These are phyloP conservation scores for Brachionus manjavacas DNA, from an alignment of 1,140 invertebrate genomes.

Conservation along the genomic window DNA sequence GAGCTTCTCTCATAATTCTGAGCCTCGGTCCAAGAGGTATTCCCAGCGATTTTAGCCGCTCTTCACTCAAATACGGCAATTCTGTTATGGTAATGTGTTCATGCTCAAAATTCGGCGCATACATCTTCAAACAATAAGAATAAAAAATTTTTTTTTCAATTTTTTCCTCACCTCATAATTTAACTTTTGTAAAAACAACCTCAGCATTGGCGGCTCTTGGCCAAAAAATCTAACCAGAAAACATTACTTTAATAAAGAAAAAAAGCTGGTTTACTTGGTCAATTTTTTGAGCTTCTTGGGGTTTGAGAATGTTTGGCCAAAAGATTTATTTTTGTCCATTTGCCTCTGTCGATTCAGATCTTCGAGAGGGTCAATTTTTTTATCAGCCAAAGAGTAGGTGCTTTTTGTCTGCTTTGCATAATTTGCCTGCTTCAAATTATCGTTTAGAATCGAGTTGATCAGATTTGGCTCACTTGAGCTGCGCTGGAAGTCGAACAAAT, in stretches of 20 bases:
- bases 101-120: conserved; percentile 75
- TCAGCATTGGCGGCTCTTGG: conserved; percentile 79
- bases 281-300: conserved; percentile 63
- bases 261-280: conserved; percentile 51
- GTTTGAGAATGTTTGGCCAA: conserved; percentile 63
- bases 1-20: conserved; percentile 81
- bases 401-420: not conserved
- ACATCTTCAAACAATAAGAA: conserved; percentile 65
- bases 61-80: conserved; percentile 81
- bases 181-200: conserved; percentile 81
- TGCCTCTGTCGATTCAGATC: conserved; percentile 46
- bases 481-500: conserved; percentile 34
- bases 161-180: conserved; percentile 74
- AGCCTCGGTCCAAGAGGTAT: conserved; percentile 80
- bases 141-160: not conserved
- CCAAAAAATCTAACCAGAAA: conserved; percentile 75
- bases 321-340: conserved; percentile 54
- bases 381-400: not conserved
- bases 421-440: not conserved
- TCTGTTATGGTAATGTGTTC: conserved; percentile 86
- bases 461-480: conserved; percentile 35
- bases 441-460: not conserved
- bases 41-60: conserved; percentile 78
- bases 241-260: conserved; percentile 1
- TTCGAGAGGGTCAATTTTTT: not conserved